These are phyloP conservation scores for Terebella lapidaria DNA, from an alignment of 2,888 invertebrate species.

Conservation along the genomic window DNA sequence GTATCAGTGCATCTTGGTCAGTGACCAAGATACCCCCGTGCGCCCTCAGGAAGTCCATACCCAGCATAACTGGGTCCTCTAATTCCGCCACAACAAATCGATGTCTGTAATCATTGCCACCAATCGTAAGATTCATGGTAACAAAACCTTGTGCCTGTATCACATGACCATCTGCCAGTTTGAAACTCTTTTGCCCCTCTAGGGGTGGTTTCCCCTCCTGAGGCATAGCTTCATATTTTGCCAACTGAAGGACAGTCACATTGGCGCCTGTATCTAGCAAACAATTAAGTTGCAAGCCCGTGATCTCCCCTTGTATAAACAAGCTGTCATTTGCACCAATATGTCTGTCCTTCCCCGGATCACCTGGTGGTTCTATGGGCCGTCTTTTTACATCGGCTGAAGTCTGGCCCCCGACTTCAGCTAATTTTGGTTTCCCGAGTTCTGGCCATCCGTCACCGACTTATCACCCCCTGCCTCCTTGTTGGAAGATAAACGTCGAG, in stretches of 20 bases:
- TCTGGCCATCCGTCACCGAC: too few relatives aligned
- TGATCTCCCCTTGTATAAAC: too few relatives aligned
- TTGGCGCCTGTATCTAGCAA: not conserved
- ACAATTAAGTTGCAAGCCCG: too few relatives aligned
- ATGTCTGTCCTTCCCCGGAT: too few relatives aligned
- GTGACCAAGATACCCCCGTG: not conserved
- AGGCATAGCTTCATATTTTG: not conserved
- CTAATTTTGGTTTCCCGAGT: too few relatives aligned
- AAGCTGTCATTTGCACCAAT: too few relatives aligned
- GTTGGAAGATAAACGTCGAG: too few relatives aligned
- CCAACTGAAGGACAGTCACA: not conserved
- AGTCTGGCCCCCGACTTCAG: too few relatives aligned
- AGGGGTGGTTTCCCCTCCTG: not conserved
- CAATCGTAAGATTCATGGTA: not conserved
- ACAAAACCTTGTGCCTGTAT: not conserved
- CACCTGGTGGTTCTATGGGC: too few relatives aligned
- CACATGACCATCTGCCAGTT: not conserved
- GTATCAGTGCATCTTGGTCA: not conserved
- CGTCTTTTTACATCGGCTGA: too few relatives aligned
- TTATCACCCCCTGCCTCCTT: too few relatives aligned
- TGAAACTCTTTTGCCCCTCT: not conserved
- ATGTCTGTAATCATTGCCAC: not conserved
- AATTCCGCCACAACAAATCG: not conserved
- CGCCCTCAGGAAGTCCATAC: not conserved
- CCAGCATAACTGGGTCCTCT: not conserved